Conservation (phyloP, 2,888 invertebrate genomes). For the Lobophora halterata region DNA sequence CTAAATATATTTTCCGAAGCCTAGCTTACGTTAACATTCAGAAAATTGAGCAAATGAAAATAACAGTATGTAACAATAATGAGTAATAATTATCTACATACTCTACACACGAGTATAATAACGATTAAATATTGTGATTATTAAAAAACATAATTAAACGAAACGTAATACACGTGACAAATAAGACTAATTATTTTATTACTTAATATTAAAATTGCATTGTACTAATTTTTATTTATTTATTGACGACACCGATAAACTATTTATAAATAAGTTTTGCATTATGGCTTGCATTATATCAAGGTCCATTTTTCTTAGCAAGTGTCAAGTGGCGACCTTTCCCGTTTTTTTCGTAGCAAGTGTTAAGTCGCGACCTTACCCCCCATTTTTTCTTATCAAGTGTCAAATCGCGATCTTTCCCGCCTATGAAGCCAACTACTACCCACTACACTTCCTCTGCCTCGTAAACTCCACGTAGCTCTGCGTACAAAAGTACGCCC, state of each 20-base stretch:
- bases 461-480: constrained; percentile 47
- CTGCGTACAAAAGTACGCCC: constrained; percentile 72
- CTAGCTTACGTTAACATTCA: constrained; percentile 71
- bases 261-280: constrained; percentile 51
- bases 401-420: too few relatives aligned
- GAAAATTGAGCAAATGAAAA: constrained; percentile 79
- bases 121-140: constrained; percentile 54
- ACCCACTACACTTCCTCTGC: constrained; percentile 11
- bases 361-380: constrained; percentile 14
- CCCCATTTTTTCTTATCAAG: too few relatives aligned
- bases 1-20: constrained; percentile 55
- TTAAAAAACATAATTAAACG: constrained; percentile 56
- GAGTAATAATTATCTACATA: constrained; percentile 54
- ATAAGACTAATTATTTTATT: constrained; percentile 47
- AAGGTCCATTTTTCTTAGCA: constrained; percentile 32
- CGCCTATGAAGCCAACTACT: constrained; percentile 23
- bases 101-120: constrained; percentile 67
- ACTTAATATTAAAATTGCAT: constrained; percentile 60
- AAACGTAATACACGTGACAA: constrained; percentile 55
- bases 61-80: constrained; percentile 75
- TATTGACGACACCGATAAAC: constrained; percentile 64
- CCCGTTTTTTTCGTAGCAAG: too few relatives aligned
- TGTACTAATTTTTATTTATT: constrained; percentile 67
- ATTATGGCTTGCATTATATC: constrained; percentile 44
- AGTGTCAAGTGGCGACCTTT: too few relatives aligned